phyloP scores from a whole-genome alignment of 2,797 vertebrate species.

The Gephyroberyx darwinii region DNA sequence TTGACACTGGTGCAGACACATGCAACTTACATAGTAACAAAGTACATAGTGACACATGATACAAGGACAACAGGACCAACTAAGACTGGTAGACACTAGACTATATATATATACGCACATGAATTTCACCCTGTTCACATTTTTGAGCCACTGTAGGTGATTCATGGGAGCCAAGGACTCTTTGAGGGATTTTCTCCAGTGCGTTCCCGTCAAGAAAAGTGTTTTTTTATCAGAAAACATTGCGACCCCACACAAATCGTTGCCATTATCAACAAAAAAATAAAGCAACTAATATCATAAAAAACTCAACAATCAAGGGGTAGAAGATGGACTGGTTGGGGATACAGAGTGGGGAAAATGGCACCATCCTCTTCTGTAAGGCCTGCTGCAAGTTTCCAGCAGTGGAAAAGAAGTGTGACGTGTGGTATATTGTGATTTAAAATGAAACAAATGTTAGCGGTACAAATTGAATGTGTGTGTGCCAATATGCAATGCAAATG shows the following conservation, averaged over 20 bases:
- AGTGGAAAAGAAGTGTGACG: conserved; percentile 45
- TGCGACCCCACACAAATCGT: conserved; percentile 40
- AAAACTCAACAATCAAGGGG: conserved; percentile 46
- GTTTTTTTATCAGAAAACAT: conserved; percentile 41
- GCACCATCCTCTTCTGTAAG: conserved; percentile 39
- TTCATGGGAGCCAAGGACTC: conserved; percentile 30
- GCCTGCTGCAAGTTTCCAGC: conserved; percentile 54
- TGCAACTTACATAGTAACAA: neutral
- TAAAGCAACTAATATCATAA: conserved; percentile 56
- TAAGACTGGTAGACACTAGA: neutral
- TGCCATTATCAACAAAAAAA: conserved; percentile 30
- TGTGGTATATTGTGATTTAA: conserved; percentile 58
- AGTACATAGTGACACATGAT: neutral
- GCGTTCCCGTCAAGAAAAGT: neutral
- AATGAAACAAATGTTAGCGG: conserved; percentile 48
- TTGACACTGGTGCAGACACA: neutral
- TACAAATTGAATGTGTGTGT: conserved; percentile 50
- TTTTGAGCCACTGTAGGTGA: conserved; percentile 12
- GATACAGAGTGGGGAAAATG: conserved; percentile 43
- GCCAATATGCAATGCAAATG: conserved; percentile 27
- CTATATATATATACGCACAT: neutral
- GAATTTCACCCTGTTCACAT: too few relatives aligned
- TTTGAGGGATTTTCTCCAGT: neutral
- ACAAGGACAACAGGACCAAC: neutral
- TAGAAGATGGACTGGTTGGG: conserved; percentile 50